Evolutionary conservation across 2,888 invertebrate genomes (phyloP), one percentile per base, ranked within the genome.

Genomic region (Apotomis turbidana): DNA sequence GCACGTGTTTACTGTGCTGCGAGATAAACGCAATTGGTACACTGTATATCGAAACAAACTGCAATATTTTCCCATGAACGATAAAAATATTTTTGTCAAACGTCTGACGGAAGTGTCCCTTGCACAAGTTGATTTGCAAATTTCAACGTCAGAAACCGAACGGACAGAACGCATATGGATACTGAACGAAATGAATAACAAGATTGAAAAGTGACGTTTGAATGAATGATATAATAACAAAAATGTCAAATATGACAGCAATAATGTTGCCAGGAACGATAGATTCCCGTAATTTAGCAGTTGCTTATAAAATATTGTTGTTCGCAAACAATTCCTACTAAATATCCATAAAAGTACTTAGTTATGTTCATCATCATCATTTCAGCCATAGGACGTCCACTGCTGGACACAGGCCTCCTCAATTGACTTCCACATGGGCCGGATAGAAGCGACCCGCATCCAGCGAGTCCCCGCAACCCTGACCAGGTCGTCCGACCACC

Each of bases 51-150:
- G 62, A 68, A 62, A 72, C 52, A 52, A 68, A 72, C 72, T 63
- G 71, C 66, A 72, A 72, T 72, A 68, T 68, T 72, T 63, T 68
- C 63, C 58, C 63, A 46, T 58, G 62, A 58, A 38, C 58, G 58
- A 68, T 72, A 68, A 72, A 72, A 68, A 72, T 72, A 72, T 72
- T 68, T 72, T 72, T 72, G 72, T 72, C 68, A 68, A 72, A 59
- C 68, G 72, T 68, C 63, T 72, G 72, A 68, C 63, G 61, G 71
- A 68, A 68, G 68, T 49, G 72, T 72, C 63, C 68, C 58, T 68
- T 72, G 61, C 67, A 60, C 71, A 62, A 71, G 67, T 71, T 44
- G 57, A 46, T 27, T 46, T 62, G 68, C 61, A 54, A 27, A 57
- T 60, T 70, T 54, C 64, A 66, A 54, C 64, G 70, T 70, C 61